phyloP scores from a whole-genome alignment of 2,797 vertebrate genomes.

The Margarornis squamiger region DNA sequence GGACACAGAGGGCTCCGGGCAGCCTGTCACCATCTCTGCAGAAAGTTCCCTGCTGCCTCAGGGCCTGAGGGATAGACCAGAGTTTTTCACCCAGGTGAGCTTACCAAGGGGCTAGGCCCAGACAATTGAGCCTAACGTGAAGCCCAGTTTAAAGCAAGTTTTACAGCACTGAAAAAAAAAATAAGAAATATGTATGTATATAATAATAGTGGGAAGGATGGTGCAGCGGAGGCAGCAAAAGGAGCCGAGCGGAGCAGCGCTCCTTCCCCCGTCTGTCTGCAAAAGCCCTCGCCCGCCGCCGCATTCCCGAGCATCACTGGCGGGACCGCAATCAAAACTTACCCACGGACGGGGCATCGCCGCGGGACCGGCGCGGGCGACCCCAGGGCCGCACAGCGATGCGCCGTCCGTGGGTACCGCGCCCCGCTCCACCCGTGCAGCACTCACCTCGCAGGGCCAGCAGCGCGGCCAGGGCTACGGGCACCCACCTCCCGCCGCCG shows the following conservation, averaged over 20 bases:
- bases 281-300: neutral
- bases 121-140: neutral
- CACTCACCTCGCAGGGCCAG: constrained; percentile 74
- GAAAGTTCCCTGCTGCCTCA: constrained; percentile 40
- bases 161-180: neutral
- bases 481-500: constrained; percentile 60
- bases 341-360: neutral
- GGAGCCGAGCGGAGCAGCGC: neutral
- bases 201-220: neutral
- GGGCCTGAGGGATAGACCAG: neutral
- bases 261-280: neutral
- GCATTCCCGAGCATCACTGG: constrained; percentile 53
- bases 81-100: constrained; percentile 11
- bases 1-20: neutral
- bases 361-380: neutral
- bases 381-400: neutral
- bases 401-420: neutral
- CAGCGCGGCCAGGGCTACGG: constrained; percentile 62
- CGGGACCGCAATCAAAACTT: constrained; percentile 26
- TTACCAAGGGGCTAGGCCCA: neutral
- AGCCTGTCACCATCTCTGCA: neutral
- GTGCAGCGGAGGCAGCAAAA: neutral
- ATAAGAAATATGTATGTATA: neutral
- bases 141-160: neutral
- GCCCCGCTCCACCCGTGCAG: neutral